phyloP scores from a whole-genome alignment of 2,113 vertebrate genomes.

The Callithrix jacchus region DNA sequence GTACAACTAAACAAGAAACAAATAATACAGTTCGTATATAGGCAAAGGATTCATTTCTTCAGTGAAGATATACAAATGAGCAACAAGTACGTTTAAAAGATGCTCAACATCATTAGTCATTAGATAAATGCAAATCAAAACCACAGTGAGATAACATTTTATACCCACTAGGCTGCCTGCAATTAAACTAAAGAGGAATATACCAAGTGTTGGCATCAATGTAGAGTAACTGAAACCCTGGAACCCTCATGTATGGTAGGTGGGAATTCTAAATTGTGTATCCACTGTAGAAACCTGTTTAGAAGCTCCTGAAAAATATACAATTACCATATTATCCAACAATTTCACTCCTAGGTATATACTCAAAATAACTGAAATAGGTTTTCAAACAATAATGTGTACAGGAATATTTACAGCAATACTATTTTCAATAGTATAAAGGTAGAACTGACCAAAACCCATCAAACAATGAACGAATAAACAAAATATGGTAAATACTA shows the following conservation, averaged over 20 bases:
- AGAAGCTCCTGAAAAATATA: background rate
- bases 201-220: background rate
- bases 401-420: background rate
- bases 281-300: background rate
- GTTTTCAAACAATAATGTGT: background rate
- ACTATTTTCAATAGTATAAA: background rate
- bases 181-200: background rate
- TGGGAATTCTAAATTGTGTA: background rate
- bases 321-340: background rate
- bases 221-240: background rate
- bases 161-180: background rate
- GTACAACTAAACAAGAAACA: background rate
- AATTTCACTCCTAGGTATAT: background rate
- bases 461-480: background rate
- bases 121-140: background rate
- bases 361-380: background rate
- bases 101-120: background rate
- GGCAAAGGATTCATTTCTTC: background rate
- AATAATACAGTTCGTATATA: background rate
- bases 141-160: background rate
- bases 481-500: background rate
- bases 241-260: too few species aligned
- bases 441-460: background rate
- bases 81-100: background rate
- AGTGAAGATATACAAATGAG: background rate